Conservation (phyloP, 2,888 invertebrate genomes). For the Agrochola lychnidis region DNA sequence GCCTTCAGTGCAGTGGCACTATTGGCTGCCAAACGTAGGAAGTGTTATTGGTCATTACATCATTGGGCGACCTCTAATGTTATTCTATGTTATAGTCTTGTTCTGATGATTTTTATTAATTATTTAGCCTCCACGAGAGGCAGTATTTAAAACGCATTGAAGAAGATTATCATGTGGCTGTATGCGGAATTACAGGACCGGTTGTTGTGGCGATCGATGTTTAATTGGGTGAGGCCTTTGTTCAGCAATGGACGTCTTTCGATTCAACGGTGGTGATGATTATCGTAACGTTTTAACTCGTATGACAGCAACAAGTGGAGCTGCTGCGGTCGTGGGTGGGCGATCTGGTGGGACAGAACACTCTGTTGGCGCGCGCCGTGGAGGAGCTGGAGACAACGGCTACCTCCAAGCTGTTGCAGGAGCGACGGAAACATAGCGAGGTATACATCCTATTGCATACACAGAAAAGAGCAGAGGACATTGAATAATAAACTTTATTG, state of each 20-base stretch:
- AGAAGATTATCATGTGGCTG: background rate
- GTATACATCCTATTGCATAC: slow-evolving; percentile 65
- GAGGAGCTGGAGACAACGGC: slow-evolving; percentile 93
- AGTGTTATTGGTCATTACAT: background rate
- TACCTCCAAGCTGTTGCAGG: slow-evolving; percentile 89
- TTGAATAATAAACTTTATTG: background rate
- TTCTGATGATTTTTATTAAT: background rate
- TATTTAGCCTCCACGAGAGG: background rate
- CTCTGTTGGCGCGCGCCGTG: slow-evolving; percentile 92
- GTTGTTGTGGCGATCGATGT: background rate
- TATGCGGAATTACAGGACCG: too few species aligned
- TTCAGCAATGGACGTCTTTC: background rate
- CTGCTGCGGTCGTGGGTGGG: slow-evolving; percentile 92
- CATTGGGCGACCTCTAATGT: background rate
- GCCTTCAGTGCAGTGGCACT: background rate
- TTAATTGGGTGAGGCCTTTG: background rate
- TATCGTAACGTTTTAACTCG: background rate
- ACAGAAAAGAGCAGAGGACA: background rate
- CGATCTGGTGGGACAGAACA: slow-evolving; percentile 93
- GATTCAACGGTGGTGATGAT: background rate
- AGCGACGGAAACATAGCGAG: slow-evolving; percentile 79
- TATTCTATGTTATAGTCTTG: background rate
- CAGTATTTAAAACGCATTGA: too few species aligned
- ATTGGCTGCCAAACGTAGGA: background rate
- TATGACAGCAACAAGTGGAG: slow-evolving; percentile 91